A percentile compares a stretch with the other conserved stretches of the same genome.
These are phyloP conservation scores for Myzus persicae DNA, from an alignment of 1,140 invertebrate species.

Conservation along the genomic window DNA sequence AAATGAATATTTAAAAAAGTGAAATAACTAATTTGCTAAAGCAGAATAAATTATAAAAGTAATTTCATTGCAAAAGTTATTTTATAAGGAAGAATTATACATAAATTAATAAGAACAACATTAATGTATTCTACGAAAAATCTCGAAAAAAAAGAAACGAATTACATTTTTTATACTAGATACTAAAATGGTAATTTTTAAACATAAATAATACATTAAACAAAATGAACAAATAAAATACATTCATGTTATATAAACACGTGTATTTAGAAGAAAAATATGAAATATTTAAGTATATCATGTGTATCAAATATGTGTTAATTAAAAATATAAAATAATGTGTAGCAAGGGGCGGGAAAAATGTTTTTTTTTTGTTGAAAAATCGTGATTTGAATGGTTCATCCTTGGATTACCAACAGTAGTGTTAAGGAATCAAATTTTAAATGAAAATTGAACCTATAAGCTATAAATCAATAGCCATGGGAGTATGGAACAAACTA, in stretches of 20 bases:
- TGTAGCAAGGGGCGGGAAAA: not conserved
- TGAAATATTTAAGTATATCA: not conserved
- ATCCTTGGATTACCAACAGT: not conserved
- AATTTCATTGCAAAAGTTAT: not conserved
- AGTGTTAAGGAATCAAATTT: not conserved
- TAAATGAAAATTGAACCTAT: not conserved
- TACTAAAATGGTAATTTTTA: not conserved
- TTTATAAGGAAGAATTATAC: not conserved
- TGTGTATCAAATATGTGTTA: not conserved
- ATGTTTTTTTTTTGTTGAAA: not conserved
- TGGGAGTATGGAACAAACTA: not conserved
- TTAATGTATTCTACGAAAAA: not conserved
- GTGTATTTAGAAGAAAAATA: not conserved
- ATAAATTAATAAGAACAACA: not conserved
- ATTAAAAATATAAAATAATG: not conserved
- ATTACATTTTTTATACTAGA: not conserved
- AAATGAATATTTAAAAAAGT: not conserved
- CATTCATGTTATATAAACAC: not conserved
- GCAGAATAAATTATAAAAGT: conserved; percentile 3
- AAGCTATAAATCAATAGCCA: not conserved
- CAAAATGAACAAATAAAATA: not conserved
- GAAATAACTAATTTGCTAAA: not conserved
- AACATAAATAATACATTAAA: not conserved
- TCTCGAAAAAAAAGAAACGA: not conserved
- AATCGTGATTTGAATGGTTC: not conserved